Conservation (phyloP, 2,888 invertebrate species). For the Loripinus fragilis region DNA sequence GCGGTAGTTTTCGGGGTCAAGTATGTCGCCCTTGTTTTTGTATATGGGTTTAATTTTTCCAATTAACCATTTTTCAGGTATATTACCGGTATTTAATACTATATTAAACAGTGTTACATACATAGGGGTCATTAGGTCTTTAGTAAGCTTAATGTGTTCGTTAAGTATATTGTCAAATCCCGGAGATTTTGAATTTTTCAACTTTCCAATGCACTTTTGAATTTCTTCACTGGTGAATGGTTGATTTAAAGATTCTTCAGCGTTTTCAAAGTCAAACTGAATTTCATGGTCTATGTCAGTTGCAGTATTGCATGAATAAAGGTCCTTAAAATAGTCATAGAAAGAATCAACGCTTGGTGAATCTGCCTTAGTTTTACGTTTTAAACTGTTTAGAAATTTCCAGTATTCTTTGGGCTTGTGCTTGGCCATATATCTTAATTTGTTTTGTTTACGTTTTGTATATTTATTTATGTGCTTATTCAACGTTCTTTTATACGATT, state of each 20-base stretch:
- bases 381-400: conserved; percentile 26
- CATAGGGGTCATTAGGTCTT: conserved; percentile 11
- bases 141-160: conserved; percentile 22
- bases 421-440: conserved; percentile 16
- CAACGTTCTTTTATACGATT: conserved; percentile 25
- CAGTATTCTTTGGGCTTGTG: conserved; percentile 32
- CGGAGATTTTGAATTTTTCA: conserved; percentile 1
- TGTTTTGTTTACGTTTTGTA: conserved; percentile 1
- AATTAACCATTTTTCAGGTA: neutral
- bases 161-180: neutral
- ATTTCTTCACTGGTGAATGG: neutral
- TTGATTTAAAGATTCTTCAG: neutral
- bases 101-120: neutral
- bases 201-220: neutral
- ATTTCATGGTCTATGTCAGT: neutral
- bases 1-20: neutral
- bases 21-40: neutral
- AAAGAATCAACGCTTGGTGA: neutral
- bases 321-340: conserved; percentile 18
- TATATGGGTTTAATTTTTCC: conserved; percentile 7
- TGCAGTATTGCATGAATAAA: neutral
- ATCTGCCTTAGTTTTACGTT: neutral
- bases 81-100: neutral
- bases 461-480: conserved; percentile 15
- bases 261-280: neutral